Conservation (phyloP, 2,888 invertebrate genomes). For the Drosophila infuscata region DNA sequence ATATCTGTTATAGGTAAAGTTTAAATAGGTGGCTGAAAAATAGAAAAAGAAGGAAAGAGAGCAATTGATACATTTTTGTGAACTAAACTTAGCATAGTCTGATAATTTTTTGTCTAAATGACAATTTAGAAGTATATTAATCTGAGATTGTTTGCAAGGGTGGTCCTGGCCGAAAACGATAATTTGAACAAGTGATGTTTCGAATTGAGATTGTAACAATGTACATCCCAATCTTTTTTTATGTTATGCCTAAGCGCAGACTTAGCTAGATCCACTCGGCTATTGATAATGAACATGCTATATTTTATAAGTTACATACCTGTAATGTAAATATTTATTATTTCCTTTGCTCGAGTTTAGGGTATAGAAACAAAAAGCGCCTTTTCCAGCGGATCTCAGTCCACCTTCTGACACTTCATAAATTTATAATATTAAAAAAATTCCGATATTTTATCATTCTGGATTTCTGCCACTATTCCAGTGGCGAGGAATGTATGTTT, state of each 20-base stretch:
- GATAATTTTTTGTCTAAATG: background rate
- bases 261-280: too few relatives aligned
- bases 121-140: background rate
- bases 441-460: background rate
- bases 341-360: too few relatives aligned
- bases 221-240: background rate
- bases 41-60: background rate
- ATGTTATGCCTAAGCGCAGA: background rate
- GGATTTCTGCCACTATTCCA: background rate
- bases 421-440: background rate
- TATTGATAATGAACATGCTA: too few relatives aligned
- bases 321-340: too few relatives aligned
- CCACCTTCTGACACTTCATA: background rate
- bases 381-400: background rate
- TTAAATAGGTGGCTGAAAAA: background rate
- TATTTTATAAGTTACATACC: too few relatives aligned
- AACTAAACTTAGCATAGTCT: background rate
- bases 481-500: background rate
- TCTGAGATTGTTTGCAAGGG: background rate
- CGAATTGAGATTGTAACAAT: background rate
- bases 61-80: fast-evolving
- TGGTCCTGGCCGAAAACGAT: too few relatives aligned
- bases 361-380: too few relatives aligned
- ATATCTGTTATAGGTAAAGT: background rate
- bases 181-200: background rate